These are phyloP conservation scores for Hipparchia sbordonii DNA, from an alignment of 2,888 invertebrate species.

Conservation along the genomic window DNA sequence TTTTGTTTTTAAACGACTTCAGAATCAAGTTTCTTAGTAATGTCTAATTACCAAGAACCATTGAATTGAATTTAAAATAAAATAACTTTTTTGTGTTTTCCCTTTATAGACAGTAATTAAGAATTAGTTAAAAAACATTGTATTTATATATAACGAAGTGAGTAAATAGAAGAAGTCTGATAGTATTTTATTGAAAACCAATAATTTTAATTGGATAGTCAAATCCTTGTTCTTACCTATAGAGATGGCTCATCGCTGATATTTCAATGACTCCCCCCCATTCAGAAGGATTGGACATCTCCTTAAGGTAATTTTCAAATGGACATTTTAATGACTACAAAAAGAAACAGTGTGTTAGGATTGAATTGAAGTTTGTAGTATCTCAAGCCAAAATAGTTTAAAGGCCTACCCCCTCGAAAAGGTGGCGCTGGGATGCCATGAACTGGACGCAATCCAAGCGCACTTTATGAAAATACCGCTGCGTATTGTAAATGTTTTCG, in stretches of 20 bases:
- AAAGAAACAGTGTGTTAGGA: conserved; percentile 54
- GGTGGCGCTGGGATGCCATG: conserved; percentile 85
- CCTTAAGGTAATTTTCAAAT: conserved; percentile 86
- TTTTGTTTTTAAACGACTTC: too few relatives aligned
- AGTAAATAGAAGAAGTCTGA: neutral
- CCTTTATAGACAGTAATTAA: too few relatives aligned
- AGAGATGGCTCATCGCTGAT: conserved; percentile 87
- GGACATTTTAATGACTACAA: conserved; percentile 84
- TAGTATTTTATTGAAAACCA: too few relatives aligned
- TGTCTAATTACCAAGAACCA: too few relatives aligned
- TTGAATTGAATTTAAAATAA: too few relatives aligned
- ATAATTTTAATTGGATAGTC: neutral
- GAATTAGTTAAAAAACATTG: neutral
- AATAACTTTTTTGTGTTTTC: too few relatives aligned
- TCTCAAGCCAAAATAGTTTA: conserved; percentile 40
- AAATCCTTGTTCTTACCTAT: conserved; percentile 79
- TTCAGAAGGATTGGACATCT: conserved; percentile 87
- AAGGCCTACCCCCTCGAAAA: conserved; percentile 84
- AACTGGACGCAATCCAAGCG: conserved; percentile 88
- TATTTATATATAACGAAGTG: neutral
- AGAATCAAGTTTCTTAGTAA: too few relatives aligned
- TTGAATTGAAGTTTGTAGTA: neutral
- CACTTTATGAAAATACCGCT: conserved; percentile 89
- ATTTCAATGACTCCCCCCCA: conserved; percentile 88
- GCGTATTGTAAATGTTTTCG: conserved; percentile 89